These are phyloP conservation scores for Antheraea yamamai DNA, from an alignment of 2,888 invertebrate species.

Conservation along the genomic window DNA sequence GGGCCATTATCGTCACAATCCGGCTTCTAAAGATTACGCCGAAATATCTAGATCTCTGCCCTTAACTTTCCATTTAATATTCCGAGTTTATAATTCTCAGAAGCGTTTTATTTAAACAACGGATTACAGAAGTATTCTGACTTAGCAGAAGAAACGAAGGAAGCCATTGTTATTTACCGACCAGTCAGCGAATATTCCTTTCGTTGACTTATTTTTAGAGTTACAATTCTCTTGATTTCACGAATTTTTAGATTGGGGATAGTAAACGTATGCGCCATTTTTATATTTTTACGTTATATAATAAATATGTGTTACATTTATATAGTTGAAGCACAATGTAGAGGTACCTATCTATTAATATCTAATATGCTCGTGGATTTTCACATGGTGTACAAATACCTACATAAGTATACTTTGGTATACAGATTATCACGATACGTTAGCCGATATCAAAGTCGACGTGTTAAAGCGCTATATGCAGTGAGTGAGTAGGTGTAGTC, in stretches of 20 bases:
- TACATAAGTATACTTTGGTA: too few relatives aligned
- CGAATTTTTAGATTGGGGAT: background rate
- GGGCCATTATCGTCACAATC: constrained; percentile 2
- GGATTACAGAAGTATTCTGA: background rate
- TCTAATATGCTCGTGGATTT: too few relatives aligned
- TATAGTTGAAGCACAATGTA: too few relatives aligned
- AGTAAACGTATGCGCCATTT: background rate
- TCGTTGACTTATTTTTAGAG: background rate
- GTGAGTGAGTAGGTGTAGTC: too few relatives aligned
- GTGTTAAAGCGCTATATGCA: too few relatives aligned
- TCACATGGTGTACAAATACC: too few relatives aligned
- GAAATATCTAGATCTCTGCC: constrained; percentile 5
- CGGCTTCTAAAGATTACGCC: constrained; percentile 2
- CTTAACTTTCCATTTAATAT: background rate
- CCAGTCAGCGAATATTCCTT: constrained; percentile 6
- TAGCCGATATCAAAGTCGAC: too few relatives aligned
- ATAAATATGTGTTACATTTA: background rate
- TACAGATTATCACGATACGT: too few relatives aligned
- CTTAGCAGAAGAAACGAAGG: background rate
- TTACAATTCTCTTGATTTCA: background rate
- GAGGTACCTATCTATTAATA: too few relatives aligned
- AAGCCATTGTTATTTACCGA: background rate
- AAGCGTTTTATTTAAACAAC: constrained; percentile 2
- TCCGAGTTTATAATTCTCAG: background rate
- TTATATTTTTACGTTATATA: background rate